Percentiles rank a stretch among this genome's conserved stretches.
Conservation (phyloP, 2,113 vertebrate genomes). For the Bufo bufo region DNA sequence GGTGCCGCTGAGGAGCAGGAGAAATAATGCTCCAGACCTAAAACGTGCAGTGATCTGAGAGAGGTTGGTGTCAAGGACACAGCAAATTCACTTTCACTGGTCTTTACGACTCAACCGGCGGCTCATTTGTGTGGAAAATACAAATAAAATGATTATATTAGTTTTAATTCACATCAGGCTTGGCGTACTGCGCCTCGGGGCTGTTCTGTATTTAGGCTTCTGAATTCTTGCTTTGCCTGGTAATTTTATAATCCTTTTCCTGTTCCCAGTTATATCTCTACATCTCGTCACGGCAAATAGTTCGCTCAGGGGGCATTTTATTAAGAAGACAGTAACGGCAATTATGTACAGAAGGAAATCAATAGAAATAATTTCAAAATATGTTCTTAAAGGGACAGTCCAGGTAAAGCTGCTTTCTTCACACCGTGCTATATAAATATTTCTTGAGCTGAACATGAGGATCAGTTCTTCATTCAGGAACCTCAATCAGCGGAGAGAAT, state of each 20-base stretch:
- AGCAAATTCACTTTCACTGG: conserved; percentile 21
- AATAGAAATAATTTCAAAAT: background rate
- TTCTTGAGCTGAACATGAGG: background rate
- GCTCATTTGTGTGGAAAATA: conserved; percentile 48
- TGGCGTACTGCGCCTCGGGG: conserved; percentile 1
- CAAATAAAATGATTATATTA: conserved; percentile 52
- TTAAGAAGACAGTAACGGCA: conserved; percentile 2
- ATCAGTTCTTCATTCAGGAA: background rate
- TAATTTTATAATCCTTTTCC: conserved; percentile 1
- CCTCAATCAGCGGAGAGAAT: background rate
- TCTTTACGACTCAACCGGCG: conserved; percentile 26
- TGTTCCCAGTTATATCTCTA: conserved; percentile 1
- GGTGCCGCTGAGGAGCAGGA: background rate
- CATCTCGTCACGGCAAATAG: background rate
- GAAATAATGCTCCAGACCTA: conserved; percentile 1
- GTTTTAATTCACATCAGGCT: conserved; percentile 47
- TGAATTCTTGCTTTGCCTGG: conserved; percentile 39
- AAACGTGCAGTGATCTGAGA: conserved; percentile 41
- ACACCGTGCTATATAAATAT: background rate
- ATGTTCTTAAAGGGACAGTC: background rate
- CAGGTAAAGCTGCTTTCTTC: background rate
- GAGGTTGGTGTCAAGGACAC: conserved; percentile 33
- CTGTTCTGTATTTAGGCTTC: conserved; percentile 41
- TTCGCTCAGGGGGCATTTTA: background rate
- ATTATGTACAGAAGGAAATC: background rate